Base-by-base conservation (phyloP, 2,113 vertebrate genomes). In the Vicugna pacos region DNA sequence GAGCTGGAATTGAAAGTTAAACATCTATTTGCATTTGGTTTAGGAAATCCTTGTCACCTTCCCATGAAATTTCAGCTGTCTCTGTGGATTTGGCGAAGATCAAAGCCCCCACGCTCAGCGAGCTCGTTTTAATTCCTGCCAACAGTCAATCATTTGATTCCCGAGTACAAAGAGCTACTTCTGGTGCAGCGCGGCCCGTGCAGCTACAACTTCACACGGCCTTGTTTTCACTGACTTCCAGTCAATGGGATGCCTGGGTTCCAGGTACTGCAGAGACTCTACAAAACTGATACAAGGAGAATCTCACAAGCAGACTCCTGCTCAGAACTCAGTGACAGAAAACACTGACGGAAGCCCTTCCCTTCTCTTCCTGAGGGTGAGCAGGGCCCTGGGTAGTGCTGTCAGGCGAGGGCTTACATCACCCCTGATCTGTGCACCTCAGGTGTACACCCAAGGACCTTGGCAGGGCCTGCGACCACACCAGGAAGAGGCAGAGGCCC, bases 21-120 rank as follows among this genome's bases (percentile, higher is more conserved):
- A 84, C 94, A 84, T 92, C 24, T 73, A 83, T 94, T 94, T 96
- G 96, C 70, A 85, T 96, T 92, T 50, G 84, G 54, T 35, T 76
- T 50, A 94, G 88, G 93, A 95, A 91, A 84, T 83, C 76, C 75
- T n/a, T 28, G 58, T 62, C 95, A 60, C 69, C 80, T 79, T 80
- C 80, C 62, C 79, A 8, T 32, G 89, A 94, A 94, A 90, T 60
- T 70, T 73, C 35, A 13, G 83, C 92, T 58, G 88, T 76, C 76
- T 86, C 70, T 0, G 12, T 62, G 62, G 83, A 70, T 82, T 50
- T 75, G 76, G 82, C 16, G 12, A 35, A 88, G 80, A 89, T 88
- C 91, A 97, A 85, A 96, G 92, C 73, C 28, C 3, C 1, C 2
- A 5, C 2, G 15, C 48, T 81, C 89, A 22, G 42, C 0, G 54